Conservation (phyloP, 2,797 vertebrate genomes). For the Gambelia wislizenii region DNA sequence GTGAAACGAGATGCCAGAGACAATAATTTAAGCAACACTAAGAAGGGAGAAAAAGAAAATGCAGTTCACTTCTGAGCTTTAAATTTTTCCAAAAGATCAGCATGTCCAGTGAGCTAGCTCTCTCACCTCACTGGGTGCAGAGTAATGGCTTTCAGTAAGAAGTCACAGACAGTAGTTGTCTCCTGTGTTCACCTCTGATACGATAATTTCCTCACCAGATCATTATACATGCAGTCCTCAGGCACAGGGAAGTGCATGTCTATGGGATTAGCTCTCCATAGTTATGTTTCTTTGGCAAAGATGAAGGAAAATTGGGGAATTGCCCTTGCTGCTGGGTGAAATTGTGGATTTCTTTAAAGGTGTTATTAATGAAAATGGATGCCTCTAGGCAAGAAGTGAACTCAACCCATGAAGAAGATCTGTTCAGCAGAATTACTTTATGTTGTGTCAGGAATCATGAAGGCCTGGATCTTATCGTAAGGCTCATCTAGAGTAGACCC, state of each 20-base stretch:
- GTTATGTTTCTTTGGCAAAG: neutral
- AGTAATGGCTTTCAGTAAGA: no score
- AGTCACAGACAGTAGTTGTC: neutral
- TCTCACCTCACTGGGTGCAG: neutral
- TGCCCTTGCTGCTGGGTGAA: neutral
- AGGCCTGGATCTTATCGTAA: no score
- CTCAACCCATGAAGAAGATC: neutral
- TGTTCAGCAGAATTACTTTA: neutral
- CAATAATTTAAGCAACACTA: constrained; percentile 32
- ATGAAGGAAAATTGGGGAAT: neutral
- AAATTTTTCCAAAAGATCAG: neutral
- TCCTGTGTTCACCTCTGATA: neutral
- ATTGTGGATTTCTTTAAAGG: neutral
- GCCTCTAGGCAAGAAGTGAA: neutral
- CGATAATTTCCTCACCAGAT: neutral
- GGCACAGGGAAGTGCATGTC: neutral
- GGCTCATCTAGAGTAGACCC: no score
- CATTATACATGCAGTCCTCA: neutral
- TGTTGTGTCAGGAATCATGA: neutral
- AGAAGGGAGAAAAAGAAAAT: neutral
- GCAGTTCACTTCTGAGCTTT: neutral
- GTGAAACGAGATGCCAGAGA: constrained; percentile 7
- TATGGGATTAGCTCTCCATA: neutral
- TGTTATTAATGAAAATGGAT: neutral
- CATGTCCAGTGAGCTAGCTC: neutral